These are phyloP conservation scores for Tursiops truncatus DNA, from an alignment of 2,113 vertebrate species.

Conservation along the genomic window DNA sequence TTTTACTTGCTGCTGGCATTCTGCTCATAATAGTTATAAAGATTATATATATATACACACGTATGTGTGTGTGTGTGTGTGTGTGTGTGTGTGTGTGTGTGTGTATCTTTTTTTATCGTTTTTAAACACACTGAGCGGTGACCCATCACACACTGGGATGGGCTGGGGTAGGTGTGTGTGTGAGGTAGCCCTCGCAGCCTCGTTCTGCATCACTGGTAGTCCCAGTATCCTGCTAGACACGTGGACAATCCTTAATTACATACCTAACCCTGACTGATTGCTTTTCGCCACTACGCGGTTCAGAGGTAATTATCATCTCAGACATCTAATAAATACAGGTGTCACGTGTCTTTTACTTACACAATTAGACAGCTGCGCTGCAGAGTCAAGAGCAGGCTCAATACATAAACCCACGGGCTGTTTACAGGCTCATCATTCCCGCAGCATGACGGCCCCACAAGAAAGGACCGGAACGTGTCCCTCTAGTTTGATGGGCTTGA, in stretches of 20 bases:
- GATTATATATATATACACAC: neutral
- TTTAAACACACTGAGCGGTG: neutral
- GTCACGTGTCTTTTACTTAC: neutral
- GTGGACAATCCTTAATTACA: neutral
- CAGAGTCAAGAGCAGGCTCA: slow-evolving; percentile 14
- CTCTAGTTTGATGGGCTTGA: neutral
- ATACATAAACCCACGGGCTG: neutral
- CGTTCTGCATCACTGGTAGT: no score
- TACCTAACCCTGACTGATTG: neutral
- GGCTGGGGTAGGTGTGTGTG: neutral
- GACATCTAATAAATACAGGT: neutral
- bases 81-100: no score
- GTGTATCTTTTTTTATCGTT: neutral
- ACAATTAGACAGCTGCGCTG: neutral
- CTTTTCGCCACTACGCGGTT: neutral
- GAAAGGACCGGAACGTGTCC: neutral
- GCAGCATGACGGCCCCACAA: neutral
- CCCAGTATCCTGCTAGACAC: fast-evolving
- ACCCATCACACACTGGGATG: neutral
- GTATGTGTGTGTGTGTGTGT: no score
- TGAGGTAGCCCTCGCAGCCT: neutral
- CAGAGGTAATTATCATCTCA: slow-evolving; percentile 2
- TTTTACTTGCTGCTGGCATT: neutral
- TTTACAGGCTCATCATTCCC: neutral
- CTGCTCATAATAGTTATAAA: neutral